phyloP scores from a whole-genome alignment of 2,113 vertebrate species.

The Sporophila hypoxantha region DNA sequence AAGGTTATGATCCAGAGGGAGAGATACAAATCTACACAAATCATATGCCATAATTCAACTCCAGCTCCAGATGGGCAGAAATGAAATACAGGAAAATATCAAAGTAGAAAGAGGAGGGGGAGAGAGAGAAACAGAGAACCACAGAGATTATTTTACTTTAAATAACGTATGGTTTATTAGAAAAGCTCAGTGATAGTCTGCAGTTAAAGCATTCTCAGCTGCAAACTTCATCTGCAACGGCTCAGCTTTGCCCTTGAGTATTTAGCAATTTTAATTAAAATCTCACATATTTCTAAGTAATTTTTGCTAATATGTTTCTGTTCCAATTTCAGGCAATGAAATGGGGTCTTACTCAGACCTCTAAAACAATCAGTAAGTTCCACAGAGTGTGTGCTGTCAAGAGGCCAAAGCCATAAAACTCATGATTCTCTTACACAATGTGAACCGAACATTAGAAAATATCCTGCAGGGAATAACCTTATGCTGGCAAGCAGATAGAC shows the following conservation, averaged over 20 bases:
- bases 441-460: background rate
- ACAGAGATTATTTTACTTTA: constrained; percentile 16
- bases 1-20: background rate
- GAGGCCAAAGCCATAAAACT: constrained; percentile 40
- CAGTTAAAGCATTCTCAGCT: constrained; percentile 1
- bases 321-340: constrained; percentile 14
- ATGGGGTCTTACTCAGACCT: background rate
- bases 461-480: background rate
- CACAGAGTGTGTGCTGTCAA: background rate
- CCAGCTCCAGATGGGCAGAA: background rate
- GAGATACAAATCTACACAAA: background rate
- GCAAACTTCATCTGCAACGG: background rate
- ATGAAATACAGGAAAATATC: background rate
- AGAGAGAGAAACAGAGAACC: background rate
- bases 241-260: constrained; percentile 9
- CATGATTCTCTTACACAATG: background rate
- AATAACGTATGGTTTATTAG: background rate
- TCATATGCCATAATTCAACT: background rate
- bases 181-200: background rate
- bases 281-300: constrained; percentile 22
- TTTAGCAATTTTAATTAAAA: constrained; percentile 30
- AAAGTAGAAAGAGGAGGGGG: background rate
- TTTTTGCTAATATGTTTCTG: constrained; percentile 17
- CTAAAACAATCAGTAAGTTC: constrained; percentile 21
- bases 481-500: background rate